Evolutionary conservation across 2,797 vertebrate genomes (phyloP), one percentile per base, ranked within the genome.

Genomic region (Poecilia gillii): DNA sequence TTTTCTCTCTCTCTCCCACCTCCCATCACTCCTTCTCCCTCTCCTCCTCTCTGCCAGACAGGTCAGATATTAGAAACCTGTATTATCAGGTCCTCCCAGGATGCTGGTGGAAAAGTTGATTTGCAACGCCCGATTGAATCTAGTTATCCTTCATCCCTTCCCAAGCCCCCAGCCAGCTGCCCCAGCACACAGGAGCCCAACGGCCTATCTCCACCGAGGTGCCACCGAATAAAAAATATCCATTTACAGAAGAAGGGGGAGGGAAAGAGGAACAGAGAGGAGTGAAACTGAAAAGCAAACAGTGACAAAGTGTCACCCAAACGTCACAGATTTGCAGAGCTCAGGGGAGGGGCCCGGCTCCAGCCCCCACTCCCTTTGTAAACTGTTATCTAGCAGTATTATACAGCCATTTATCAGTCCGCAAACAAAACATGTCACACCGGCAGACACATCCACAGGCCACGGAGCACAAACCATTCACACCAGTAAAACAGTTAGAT

Each of bases 101-200:
- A 94, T 93, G 91, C 91, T 91, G 88, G 92, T 92, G 93, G 93
- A 94, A 94, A 95, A 94, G 93, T 94, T 94, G 93, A 96, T 96
- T 95, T 95, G 92, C 92, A 93, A 94, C 91, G 93, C 89, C 92
- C 84, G 94, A 95, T 95, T 95, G 92, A 94, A 95, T 95, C 93
- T 94, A 91, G 93, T 94, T 94, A 94, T 94, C 93, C 91, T 92
- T 93, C 91, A 92, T 93, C 90, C 90, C 79, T 84, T 88, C 90
- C 89, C 91, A 91, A 88, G 55, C 87, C 91, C 89, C 91, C 90
- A 89, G 87, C 89, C 93, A 92, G 92, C 93, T 92, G 88, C 90
- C 90, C 91, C 88, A 72, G 87, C 89, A 93, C 94, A 93, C 93
- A 94, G 91, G 77, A 90, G 87, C 87, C 86, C 89, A 91, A 84